Percentiles rank a stretch among this genome's conserved stretches.
These are phyloP conservation scores for Drosophila guanche DNA, from an alignment of 1,140 invertebrate species.

Conservation along the genomic window DNA sequence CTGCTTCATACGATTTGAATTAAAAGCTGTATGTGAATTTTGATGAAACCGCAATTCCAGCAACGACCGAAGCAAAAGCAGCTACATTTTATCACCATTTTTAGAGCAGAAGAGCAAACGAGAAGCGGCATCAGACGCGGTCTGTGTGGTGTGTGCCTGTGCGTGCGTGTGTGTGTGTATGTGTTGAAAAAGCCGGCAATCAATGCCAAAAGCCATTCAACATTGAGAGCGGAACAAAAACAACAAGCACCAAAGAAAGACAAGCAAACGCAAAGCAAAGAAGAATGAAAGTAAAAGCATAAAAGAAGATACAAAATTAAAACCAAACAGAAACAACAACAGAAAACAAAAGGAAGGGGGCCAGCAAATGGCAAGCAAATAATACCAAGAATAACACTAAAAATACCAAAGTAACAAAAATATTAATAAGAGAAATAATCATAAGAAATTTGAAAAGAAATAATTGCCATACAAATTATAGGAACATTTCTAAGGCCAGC, in stretches of 20 bases:
- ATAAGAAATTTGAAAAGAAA: conserved; percentile 1
- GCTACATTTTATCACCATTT: conserved; percentile 65
- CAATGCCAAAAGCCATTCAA: conserved; percentile 60
- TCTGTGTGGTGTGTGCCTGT: conserved; percentile 17
- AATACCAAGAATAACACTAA: conserved; percentile 1
- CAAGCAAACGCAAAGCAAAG: conserved; percentile 37
- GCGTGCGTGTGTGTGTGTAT: conserved; percentile 42
- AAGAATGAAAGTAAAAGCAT: conserved; percentile 75
- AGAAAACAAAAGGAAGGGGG: conserved; percentile 66
- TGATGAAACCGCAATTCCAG: conserved; percentile 59
- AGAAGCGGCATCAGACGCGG: conserved; percentile 3
- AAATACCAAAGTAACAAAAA: conserved; percentile 8
- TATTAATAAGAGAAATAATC: conserved; percentile 12
- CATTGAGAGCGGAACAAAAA: conserved; percentile 41
- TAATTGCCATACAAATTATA: background rate
- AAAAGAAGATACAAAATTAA: conserved; percentile 38
- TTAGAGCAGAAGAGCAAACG: conserved; percentile 35
- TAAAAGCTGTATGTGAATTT: conserved; percentile 60
- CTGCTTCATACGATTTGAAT: conserved; percentile 47
- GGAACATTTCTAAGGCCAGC: background rate
- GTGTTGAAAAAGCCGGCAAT: conserved; percentile 74
- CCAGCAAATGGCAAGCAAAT: conserved; percentile 45
- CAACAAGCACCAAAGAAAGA: conserved; percentile 52
- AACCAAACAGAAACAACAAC: conserved; percentile 21
- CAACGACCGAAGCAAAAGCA: conserved; percentile 14